Base-by-base conservation (phyloP, 2,797 vertebrate species). In the Choloepus didactylus region DNA sequence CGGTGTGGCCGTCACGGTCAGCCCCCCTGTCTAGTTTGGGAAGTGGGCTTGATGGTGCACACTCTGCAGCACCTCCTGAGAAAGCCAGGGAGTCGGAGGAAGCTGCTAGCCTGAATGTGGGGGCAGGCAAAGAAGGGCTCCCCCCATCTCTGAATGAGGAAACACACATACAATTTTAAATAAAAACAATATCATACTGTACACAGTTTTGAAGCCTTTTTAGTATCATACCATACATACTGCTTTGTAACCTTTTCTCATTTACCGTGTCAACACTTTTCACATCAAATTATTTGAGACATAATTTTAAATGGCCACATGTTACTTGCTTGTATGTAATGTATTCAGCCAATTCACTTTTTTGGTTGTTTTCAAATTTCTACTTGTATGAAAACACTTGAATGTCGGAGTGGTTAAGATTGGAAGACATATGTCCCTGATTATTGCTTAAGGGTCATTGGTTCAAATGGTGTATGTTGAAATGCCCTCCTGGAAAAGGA, bases 311-410 rank as follows among this genome's bases (percentile, higher is more conserved):
- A 72, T 60, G 46, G 14, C 51, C 64, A 12, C 16, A 15, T 79
- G 49, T 76, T 69, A 4, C 41, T 93, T 89, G 16, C 18, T 87
- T 89, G 25, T 51, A 73, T 21, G 46, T 79, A 72, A 54, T 72
- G 1, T 70, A 15, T 80, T 81, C 62, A 31, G 8, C 64, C n/a
- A 79, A 21, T 79, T 93, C 21, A 85, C 44, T 82, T 83, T 56
- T 91, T 80, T 23, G 69, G 23, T 51, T 86, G 73, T 60, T 93
- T 82, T 95, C 25, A 49, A 67, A 90, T 85, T 76, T 70, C 49
- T 60, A 56, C 75, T 69, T 5, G 38, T 87, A 56, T 6, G 41
- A 93, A 87, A 18, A 64, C 10, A 82, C 25, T 84, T 27, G 72
- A 59, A 60, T n/a, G 49, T 66, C 46, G 87, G 64, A 81, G 66